Evolutionary conservation across 2,888 invertebrate species (phyloP).

Genomic region (Ennomos fuscantarius): DNA sequence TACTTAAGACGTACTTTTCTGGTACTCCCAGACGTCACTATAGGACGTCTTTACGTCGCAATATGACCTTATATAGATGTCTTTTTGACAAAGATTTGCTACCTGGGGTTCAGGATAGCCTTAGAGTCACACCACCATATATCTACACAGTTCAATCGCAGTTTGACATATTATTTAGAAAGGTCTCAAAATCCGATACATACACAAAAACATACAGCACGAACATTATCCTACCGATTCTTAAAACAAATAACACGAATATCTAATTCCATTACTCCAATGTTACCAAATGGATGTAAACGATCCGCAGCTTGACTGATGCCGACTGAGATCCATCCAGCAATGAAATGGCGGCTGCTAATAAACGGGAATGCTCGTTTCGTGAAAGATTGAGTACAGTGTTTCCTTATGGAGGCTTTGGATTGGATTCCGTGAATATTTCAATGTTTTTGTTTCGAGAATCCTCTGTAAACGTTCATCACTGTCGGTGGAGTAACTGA

Average conservation of each 20-base stretch:
- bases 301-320: conserved; percentile 28
- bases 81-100: too few relatives aligned
- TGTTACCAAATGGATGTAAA: conserved; percentile 26
- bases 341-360: conserved; percentile 32
- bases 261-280: conserved; percentile 30
- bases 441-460: conserved; percentile 31
- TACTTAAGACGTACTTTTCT: too few relatives aligned
- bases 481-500: conserved; percentile 21
- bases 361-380: conserved; percentile 35
- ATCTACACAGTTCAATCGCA: too few relatives aligned
- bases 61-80: too few relatives aligned
- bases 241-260: conserved; percentile 21
- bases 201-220: not conserved
- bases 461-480: conserved; percentile 22
- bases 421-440: conserved; percentile 34
- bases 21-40: too few relatives aligned
- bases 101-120: too few relatives aligned
- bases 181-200: too few relatives aligned
- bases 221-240: conserved; percentile 4
- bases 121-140: too few relatives aligned
- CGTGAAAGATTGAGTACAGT: conserved; percentile 36
- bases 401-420: conserved; percentile 30
- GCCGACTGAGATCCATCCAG: conserved; percentile 28
- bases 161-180: too few relatives aligned
- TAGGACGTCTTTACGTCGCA: too few relatives aligned